phyloP scores from a whole-genome alignment of 2,888 invertebrate genomes.

The Polia nebulosa region DNA sequence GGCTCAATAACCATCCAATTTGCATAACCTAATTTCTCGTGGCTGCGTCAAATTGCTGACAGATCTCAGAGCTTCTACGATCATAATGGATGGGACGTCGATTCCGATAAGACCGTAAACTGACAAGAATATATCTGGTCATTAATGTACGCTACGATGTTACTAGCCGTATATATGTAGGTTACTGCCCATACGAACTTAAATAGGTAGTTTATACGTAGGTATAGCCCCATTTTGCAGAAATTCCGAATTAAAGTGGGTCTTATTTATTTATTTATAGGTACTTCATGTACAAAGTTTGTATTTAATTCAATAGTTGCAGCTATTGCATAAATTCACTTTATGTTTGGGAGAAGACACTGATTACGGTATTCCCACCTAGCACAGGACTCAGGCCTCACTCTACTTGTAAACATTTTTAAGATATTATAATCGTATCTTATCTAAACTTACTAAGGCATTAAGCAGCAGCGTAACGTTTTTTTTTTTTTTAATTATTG shows the following conservation, averaged over 20 bases:
- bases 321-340: too few relatives aligned
- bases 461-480: background rate
- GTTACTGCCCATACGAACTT: conserved; percentile 25
- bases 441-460: background rate
- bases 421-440: background rate
- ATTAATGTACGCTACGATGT: conserved; percentile 59
- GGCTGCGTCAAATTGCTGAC: conserved; percentile 82
- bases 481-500: background rate
- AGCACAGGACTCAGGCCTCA: too few relatives aligned
- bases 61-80: conserved; percentile 74
- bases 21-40: conserved; percentile 85
- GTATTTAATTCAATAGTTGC: too few relatives aligned
- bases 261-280: background rate
- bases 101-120: conserved; percentile 75
- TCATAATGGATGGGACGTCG: conserved; percentile 79
- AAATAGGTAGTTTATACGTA: conserved; percentile 16
- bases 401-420: too few relatives aligned
- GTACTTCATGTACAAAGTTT: background rate
- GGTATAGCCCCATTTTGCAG: background rate
- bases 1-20: conserved; percentile 82
- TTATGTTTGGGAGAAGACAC: too few relatives aligned
- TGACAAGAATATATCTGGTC: conserved; percentile 76
- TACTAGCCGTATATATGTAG: conserved; percentile 45
- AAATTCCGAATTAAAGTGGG: background rate
- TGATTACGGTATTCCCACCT: too few relatives aligned